Evolutionary conservation across 2,888 invertebrate species (phyloP).

Genomic region (Drosophila helvetica): DNA sequence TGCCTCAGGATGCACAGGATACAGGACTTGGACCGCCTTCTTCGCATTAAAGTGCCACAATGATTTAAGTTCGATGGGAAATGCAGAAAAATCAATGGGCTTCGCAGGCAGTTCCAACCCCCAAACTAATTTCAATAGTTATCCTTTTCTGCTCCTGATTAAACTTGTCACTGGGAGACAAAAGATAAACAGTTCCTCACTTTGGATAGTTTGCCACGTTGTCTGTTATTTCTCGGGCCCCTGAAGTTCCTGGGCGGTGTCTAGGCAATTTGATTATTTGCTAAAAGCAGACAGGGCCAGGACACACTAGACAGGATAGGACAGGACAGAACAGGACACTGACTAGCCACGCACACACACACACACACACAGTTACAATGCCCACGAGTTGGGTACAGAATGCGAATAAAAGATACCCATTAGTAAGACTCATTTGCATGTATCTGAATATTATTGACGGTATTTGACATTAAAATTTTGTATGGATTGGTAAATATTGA

Average conservation of each 20-base stretch:
- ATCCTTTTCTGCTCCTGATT: conserved; percentile 73
- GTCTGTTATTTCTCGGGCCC: conserved; percentile 18
- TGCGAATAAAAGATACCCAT: neutral
- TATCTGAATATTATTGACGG: too few relatives aligned
- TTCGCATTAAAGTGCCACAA: conserved; percentile 70
- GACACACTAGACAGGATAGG: conserved; percentile 47
- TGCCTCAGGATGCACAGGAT: conserved; percentile 29
- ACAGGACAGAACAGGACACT: conserved; percentile 30
- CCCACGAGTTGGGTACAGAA: neutral
- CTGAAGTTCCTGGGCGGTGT: conserved; percentile 47
- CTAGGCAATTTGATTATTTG: conserved; percentile 77
- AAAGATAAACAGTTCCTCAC: conserved; percentile 72
- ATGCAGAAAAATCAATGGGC: conserved; percentile 61
- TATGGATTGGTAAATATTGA: too few relatives aligned
- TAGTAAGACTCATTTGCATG: neutral
- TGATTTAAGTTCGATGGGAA: conserved; percentile 59
- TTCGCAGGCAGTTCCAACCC: conserved; percentile 34
- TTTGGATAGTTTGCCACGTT: conserved; percentile 45
- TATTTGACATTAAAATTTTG: too few relatives aligned
- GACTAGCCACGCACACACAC: neutral
- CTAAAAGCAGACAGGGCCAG: conserved; percentile 65
- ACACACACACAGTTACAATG: neutral
- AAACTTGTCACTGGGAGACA: conserved; percentile 76
- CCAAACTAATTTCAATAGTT: conserved; percentile 76
- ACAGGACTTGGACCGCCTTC: conserved; percentile 2